These are phyloP conservation scores for Lycocorax pyrrhopterus DNA, from an alignment of 2,113 vertebrate species.

Conservation along the genomic window DNA sequence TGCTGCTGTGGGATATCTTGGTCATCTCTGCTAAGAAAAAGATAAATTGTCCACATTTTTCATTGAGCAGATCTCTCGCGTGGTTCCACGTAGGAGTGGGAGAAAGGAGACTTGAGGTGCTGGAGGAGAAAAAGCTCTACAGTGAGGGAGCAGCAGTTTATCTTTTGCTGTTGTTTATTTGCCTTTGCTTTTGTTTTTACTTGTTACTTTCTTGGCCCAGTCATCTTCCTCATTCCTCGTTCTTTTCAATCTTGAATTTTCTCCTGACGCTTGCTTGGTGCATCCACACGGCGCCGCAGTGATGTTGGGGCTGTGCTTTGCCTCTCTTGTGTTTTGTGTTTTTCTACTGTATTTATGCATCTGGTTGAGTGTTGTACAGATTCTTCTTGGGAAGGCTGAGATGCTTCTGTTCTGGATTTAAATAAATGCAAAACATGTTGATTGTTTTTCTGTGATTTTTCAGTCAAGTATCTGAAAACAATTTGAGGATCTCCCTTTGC, in stretches of 20 bases:
- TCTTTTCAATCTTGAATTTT: neutral
- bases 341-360: neutral
- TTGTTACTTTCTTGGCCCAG: neutral
- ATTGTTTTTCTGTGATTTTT: neutral
- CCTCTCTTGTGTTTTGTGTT: neutral
- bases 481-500: neutral
- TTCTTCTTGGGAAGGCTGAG: neutral
- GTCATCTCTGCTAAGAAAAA: neutral
- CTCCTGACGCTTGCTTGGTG: accelerated
- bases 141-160: neutral
- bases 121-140: neutral
- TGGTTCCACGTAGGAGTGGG: accelerated
- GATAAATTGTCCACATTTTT: neutral
- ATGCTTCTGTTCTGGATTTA: neutral
- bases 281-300: accelerated
- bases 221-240: neutral
- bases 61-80: accelerated
- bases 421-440: neutral
- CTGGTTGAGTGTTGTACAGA: neutral
- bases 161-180: neutral
- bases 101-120: neutral
- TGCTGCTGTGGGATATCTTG: neutral
- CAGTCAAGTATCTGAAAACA: neutral
- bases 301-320: neutral
- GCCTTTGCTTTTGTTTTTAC: neutral